Base-by-base conservation (phyloP, 2,797 vertebrate genomes). In the Cyclura pinguis region DNA sequence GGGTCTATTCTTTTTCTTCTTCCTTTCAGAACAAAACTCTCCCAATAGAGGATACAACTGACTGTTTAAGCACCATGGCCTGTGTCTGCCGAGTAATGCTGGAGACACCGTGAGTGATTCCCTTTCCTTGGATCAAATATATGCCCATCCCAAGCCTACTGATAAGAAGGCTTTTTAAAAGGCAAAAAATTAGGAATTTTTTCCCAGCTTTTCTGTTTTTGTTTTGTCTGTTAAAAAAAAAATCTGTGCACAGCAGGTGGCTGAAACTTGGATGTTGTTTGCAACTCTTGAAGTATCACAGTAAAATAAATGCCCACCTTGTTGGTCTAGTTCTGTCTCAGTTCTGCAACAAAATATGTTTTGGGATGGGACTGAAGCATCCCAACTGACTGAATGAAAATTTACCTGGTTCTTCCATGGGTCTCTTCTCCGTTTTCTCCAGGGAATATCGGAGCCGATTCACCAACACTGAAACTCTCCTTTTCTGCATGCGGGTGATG, bases 401-500 rank as follows among this genome's bases (percentile, higher is more conserved):
- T 47, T 47, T 47, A 47, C 42, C 42, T 22, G 1, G n/a, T 2
- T 72, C 50, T 38, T 47, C 57, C 50, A 52, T 2, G 12, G 0
- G 2, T 78, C 24, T 84, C 32, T 22, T 80, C 86, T 76, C 85
- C 52, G 32, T 73, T 0, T 50, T n/a, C 4, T 47, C 0, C 95
- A 99, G 98, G 92, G 98, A 99, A 94, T 99, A 99, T 92, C 97
- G 98, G 90, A 98, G 98, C 95, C 98, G 98, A 80, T 99, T 99
- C 97, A 98, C 98, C 96, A 99, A 98, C 97, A 98, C 98, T 1
- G 98, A 99, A 97, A 98, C 98, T 74, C 98, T 98, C 96, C 97
- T 98, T 92, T 99, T 99, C 98, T 99, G 98, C 94, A 98, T 99
- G 98, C 95, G 98, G 94, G 98, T 99, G 95, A 99, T 99, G 98